Evolutionary conservation across 2,888 invertebrate genomes (phyloP), one percentile per base, ranked within the genome.

Genomic region (Dryocosmus kuriphilus): DNA sequence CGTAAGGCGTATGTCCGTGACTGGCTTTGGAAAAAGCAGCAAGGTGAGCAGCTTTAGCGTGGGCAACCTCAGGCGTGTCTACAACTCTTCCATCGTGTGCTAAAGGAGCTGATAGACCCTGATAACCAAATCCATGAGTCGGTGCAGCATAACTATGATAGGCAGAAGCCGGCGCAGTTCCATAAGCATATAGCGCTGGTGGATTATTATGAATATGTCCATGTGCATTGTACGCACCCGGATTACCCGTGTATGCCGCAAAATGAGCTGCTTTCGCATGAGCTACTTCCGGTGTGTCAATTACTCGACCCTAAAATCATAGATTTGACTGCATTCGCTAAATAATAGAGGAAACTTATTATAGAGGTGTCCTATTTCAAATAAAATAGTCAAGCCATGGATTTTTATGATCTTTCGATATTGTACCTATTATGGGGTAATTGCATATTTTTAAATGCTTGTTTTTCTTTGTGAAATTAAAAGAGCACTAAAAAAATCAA

Each of bases 31-130:
- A 27, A 30, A 51, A 30, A 30, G 71, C 71, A 71, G 71, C 71
- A 51, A 86, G 84, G 77, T 88, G 88, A 24, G 87, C 85, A 11
- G 86, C 87, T 75, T 89, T 89, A 41, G 89, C 88, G 78, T 86
- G 84, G 19, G 88, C 86, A 6, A 89, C 88, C 80, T 89, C 89
- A 63, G 88, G 88, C 32, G 88, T 89, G 80, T 89, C 89, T 27
- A 86, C 77, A 30, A 87, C 86, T 32, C 85, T 84, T 7, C 86
- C 86, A 73, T 86, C 87, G 51, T 86, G 86, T 24, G 83, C 87
- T n/a, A 88, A 76, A 0, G 89, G 89, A 0, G 89, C 89, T 2
- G 83, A 81, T 1, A 89, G 89, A 0, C 89, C 89, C 71, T 89
- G 88, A 71, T 71, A 71, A n/a, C 71, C 30, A 77, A 88, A 88